Percentiles rank a stretch among this genome's conserved stretches.
Evolutionary conservation across 1,140 invertebrate genomes (phyloP).

Genomic region (Rhagoletis pomonella): DNA sequence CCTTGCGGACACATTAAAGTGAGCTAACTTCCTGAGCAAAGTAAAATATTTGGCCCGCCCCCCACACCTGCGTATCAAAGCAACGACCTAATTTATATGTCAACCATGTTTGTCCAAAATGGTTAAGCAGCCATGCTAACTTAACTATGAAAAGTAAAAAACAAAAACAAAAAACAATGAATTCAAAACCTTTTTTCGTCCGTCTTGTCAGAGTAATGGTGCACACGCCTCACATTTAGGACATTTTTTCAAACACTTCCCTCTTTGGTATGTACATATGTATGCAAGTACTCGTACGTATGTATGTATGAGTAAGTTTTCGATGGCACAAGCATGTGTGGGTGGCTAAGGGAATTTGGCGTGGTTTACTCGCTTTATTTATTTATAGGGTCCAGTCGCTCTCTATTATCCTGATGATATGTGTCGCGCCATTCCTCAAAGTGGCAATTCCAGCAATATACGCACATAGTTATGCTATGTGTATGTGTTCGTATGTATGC

Average conservation of each 20-base stretch:
- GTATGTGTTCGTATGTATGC: neutral
- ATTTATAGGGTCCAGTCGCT: conserved; percentile 28
- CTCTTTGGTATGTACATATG: neutral
- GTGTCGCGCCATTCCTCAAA: conserved; percentile 11
- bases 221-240: conserved; percentile 11
- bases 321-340: no score
- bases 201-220: neutral
- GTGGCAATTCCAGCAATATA: neutral
- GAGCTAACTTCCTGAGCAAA: neutral
- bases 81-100: conserved; percentile 29
- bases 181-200: neutral
- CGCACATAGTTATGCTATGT: neutral
- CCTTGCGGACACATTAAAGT: conserved; percentile 4
- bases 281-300: neutral
- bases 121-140: conserved; percentile 12
- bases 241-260: conserved; percentile 21
- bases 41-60: neutral
- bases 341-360: neutral
- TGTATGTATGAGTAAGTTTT: neutral
- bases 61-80: neutral
- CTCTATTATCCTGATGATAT: conserved; percentile 31
- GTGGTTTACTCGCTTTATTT: neutral
- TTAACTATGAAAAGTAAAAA: neutral
- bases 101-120: conserved; percentile 17
- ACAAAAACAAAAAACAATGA: neutral